Conservation (phyloP, 1,140 invertebrate genomes). For the Ips typographus region DNA sequence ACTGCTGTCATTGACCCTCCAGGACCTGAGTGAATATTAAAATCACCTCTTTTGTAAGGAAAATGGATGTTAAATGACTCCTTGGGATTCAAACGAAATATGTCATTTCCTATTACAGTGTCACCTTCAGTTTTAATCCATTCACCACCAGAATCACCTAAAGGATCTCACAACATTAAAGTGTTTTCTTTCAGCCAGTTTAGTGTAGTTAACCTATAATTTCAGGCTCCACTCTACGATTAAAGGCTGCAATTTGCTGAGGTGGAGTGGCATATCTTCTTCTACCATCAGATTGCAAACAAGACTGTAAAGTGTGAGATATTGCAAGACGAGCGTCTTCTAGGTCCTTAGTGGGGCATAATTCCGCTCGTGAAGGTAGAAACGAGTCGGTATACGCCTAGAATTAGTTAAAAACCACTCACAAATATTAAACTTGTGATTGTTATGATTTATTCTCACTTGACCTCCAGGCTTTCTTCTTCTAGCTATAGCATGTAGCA, state of each 20-base stretch:
- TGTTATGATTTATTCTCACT: constrained; percentile 4
- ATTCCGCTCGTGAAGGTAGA: constrained; percentile 62
- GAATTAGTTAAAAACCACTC: constrained; percentile 5
- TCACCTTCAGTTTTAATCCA: constrained; percentile 66
- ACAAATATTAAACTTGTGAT: background rate
- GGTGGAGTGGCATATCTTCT: constrained; percentile 75
- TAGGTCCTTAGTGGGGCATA: constrained; percentile 71
- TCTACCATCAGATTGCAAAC: constrained; percentile 77
- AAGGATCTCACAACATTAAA: background rate
- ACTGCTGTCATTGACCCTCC: constrained; percentile 84
- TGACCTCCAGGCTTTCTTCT: constrained; percentile 59
- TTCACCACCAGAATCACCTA: constrained; percentile 54
- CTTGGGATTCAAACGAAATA: constrained; percentile 72
- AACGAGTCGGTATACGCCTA: constrained; percentile 64
- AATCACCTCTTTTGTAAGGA: constrained; percentile 81
- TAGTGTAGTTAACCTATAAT: constrained; percentile 47
- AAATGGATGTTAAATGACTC: constrained; percentile 84
- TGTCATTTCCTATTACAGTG: constrained; percentile 67
- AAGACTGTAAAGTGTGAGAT: constrained; percentile 81
- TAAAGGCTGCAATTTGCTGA: constrained; percentile 84
- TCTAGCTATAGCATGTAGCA: constrained; percentile 86
- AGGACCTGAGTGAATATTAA: constrained; percentile 80
- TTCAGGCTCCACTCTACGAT: constrained; percentile 73
- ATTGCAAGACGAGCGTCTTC: constrained; percentile 81
- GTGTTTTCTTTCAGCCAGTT: background rate